These are phyloP conservation scores for Spisula subtruncata DNA, from an alignment of 2,888 invertebrate species.

Conservation along the genomic window DNA sequence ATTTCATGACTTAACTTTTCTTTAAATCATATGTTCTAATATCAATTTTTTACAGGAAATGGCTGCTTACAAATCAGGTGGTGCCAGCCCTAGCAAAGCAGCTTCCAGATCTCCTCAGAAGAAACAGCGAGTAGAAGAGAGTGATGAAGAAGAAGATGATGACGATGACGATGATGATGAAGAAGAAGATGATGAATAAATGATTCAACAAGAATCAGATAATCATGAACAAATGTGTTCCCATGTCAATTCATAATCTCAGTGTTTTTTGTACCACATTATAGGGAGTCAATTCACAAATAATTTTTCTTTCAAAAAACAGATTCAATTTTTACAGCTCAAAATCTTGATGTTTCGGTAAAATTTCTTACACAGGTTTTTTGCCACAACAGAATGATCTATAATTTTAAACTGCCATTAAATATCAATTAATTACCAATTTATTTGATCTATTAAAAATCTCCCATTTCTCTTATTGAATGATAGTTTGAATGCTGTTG, in stretches of 20 bases:
- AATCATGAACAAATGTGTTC: slow-evolving; percentile 45
- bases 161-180: slow-evolving; percentile 80
- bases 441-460: not conserved
- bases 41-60: slow-evolving; percentile 75
- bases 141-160: slow-evolving; percentile 79
- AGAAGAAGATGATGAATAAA: slow-evolving; percentile 73
- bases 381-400: not conserved
- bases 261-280: not conserved
- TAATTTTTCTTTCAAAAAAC: not conserved
- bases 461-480: slow-evolving; percentile 10
- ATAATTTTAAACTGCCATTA: not conserved
- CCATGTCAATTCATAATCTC: slow-evolving; percentile 24
- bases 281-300: not conserved
- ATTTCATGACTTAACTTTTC: too few species aligned
- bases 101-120: slow-evolving; percentile 68
- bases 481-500: slow-evolving; percentile 6
- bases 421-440: not conserved
- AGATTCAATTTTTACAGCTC: not conserved
- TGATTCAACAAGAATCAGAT: slow-evolving; percentile 36
- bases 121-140: slow-evolving; percentile 69
- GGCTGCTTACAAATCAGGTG: slow-evolving; percentile 74
- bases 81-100: slow-evolving; percentile 46
- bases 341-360: not conserved
- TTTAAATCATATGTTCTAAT: not conserved
- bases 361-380: not conserved